Evolutionary conservation across 2,888 invertebrate genomes (phyloP).

Genomic region (Slavum lentiscoides): DNA sequence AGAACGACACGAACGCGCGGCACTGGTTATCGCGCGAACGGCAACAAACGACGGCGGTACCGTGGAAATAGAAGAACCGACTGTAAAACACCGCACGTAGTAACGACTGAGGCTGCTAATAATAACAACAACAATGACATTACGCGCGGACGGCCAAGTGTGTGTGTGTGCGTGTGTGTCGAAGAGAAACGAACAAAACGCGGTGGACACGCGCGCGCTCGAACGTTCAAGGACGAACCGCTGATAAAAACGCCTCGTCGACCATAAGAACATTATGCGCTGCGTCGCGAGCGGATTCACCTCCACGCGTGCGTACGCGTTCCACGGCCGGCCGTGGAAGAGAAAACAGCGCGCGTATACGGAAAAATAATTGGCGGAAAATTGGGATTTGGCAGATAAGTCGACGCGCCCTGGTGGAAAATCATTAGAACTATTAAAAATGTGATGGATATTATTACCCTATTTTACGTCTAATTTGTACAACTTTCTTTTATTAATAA

Average conservation of each 20-base stretch:
- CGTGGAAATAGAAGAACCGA: not conserved
- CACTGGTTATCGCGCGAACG: too few species aligned
- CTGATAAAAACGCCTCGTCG: constrained; percentile 46
- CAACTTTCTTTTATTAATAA: too few species aligned
- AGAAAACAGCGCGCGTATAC: not conserved
- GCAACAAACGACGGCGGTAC: not conserved
- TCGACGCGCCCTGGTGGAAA: too few species aligned
- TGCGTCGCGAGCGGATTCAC: constrained; percentile 4
- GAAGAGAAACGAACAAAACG: not conserved
- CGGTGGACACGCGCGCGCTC: constrained; percentile 32
- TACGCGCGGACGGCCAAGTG: not conserved
- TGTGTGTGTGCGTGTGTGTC: too few species aligned
- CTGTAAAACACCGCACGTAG: too few species aligned
- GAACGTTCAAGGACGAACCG: constrained; percentile 24
- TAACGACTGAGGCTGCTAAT: not conserved
- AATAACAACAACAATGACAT: not conserved
- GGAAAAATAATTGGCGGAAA: too few species aligned
- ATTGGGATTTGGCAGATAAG: too few species aligned
- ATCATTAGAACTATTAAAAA: too few species aligned
- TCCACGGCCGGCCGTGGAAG: not conserved
- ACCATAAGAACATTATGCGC: not conserved
- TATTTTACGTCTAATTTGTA: too few species aligned
- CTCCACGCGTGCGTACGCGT: not conserved
- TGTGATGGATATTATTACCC: too few species aligned
- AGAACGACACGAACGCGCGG: not conserved